Base-by-base conservation (phyloP, 2,797 vertebrate species). In the Xenentodon cancila region DNA sequence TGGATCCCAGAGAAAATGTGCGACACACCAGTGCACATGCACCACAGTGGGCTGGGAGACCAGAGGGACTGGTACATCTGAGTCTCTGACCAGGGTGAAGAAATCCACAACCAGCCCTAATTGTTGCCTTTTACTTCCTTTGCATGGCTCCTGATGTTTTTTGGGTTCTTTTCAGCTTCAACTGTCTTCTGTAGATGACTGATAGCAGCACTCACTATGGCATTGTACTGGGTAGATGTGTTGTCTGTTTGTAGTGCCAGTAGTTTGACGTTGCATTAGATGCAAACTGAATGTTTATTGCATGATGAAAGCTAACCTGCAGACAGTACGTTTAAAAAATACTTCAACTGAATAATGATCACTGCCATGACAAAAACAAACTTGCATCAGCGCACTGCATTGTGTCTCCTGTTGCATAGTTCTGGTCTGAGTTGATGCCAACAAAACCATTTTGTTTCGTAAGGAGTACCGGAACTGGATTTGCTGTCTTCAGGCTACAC, bases 401-500 rank as follows among this genome's bases (percentile, higher is more conserved):
- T 84, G 64, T 84, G 80, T 84, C 54, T 68, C 53, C 58, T 56
- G 61, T 82, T 62, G 20, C 65, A 47, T 58, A 37, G 45, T 66
- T 74, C 32, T 54, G 64, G 77, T 30, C 64, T 30, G 48, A 67
- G 62, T 70, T 68, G 69, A 82, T 64, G 71, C 49, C 75, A 68
- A 82, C 65, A 75, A 77, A 77, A 71, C 21, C 63, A 64, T 59
- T 64, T 68, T 66, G 75, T 83, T 79, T 80, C 68, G 80, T 84
- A 86, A 71, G 75, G 88, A 78, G 81, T 46, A 49, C 69, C 85
- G 71, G 75, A 68, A 75, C 62, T 84, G 61, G 45, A 81, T 66
- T 75, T 89, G 88, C 93, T 94, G 93, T 94, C 92, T 93, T 82
- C 92, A 93, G 93, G 93, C 92, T 92, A 92, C 87, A 89, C 88